Evolutionary conservation across 2,797 vertebrate genomes (phyloP), one percentile per base, ranked within the genome.

Genomic region (Taenioides sp.): DNA sequence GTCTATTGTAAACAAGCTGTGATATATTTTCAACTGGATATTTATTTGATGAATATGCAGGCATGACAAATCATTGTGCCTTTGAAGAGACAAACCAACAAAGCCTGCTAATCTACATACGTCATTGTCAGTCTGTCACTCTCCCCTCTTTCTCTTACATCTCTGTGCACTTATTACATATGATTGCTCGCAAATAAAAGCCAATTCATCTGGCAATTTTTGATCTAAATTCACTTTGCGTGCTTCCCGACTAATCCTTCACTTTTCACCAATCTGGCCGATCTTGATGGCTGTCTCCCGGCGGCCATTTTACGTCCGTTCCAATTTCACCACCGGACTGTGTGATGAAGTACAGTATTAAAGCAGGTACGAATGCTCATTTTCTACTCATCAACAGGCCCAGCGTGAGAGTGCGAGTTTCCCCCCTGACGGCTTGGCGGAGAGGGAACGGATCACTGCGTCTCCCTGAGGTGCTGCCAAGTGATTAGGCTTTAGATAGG

Each of bases 401-500:
- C 87, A 86, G 86, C 82, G 40, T 89, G 89, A 54, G 86, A 88
- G 78, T 74, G 84, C 64, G 83, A 79, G 78, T 72, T 82, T 37
- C 34, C 89, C 87, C 89, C 58, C 78, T 12, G 22, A 25, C 22
- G 40, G 40, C 87, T 76, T 87, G 69, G 31, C 67, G 70, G 58
- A 84, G 86, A 71, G 86, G 87, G 90, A 93, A 92, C 87, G 81
- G 87, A 92, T 91, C 84, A 84, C 85, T 72, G 87, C 74, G 77
- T 72, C 83, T 89, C 89, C 90, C 92, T 83, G 69, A 90, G 91
- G 91, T 92, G 88, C 89, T 79, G 86, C 85, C 67, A 88, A 90
- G 88, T 89, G 91, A 92, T 89, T 89, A 92, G 89, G 82, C 84
- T 90, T 87, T 85, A 88, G 90, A 93, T 92, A 82, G 89, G 84